Base-by-base conservation (phyloP, 2,888 invertebrate species). In the Cryptocheilus praepositus region DNA sequence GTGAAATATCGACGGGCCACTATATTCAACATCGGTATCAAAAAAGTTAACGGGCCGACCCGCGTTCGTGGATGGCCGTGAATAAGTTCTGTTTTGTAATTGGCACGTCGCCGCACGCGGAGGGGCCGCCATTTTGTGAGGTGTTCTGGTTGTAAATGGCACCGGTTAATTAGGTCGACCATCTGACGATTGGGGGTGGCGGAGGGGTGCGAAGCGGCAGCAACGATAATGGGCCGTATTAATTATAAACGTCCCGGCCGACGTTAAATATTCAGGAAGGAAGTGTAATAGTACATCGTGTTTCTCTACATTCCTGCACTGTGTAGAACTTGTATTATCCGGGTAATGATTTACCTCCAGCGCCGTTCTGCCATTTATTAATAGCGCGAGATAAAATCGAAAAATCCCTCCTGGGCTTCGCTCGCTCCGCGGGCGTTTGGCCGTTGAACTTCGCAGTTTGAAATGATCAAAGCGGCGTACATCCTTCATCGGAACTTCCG, bases 161-260 rank as follows among this genome's bases (percentile, higher is more conserved):
- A 57, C 65, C 44, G 70, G 71, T 79, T 79, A 79, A 79, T 79
- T 79, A 73, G 72, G 72, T 77, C 77, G 77, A 59, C 71, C 73
- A 67, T 77, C 67, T 68, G 79, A 77, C 79, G 72, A 74, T 79
- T 71, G 71, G 16, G 19, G 19, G 55, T 13, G 55, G 43, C 16
- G 11, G 55, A 43, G 43, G 58, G 67, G 70, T 54, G 70, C 71
- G 70, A 60, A 59, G 60, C 71, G 66, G 65, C 67, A 74, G 64
- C 64, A 66, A 65, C 63, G 71, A 79, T 79, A 79, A 77, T 77
- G 69, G 72, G 61, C 58, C 55, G 59, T 74, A 74, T 79, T 77
- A 74, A 77, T 79, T 79, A 76, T 71, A 79, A 74, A 78, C 67
- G 72, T 70, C 67, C 59, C 53, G 21, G 46, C 21, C 61, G 52